phyloP scores from a whole-genome alignment of 2,888 invertebrate genomes.

The Tillus elongatus region DNA sequence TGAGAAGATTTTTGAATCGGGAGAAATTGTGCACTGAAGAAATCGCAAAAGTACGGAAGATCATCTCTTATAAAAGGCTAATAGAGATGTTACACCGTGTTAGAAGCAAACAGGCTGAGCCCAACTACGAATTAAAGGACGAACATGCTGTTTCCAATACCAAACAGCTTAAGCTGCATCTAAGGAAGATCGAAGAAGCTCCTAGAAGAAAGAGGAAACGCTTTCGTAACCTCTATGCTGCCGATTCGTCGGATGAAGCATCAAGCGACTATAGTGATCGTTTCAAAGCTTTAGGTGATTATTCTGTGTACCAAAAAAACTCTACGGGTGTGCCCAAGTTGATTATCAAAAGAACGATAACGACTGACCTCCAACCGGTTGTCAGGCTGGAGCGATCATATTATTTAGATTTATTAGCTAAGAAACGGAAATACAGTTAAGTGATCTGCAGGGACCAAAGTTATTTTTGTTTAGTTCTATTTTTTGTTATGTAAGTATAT shows the following conservation, averaged over 20 bases:
- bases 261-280: conserved; percentile 18
- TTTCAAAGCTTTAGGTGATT: conserved; percentile 22
- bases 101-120: conserved; percentile 5
- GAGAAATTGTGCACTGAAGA: conserved; percentile 27
- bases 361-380: conserved; percentile 26
- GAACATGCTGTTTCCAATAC: no score
- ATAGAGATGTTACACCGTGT: conserved; percentile 12
- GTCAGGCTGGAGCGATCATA: conserved; percentile 30
- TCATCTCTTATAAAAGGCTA: conserved; percentile 13
- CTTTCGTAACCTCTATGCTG: conserved; percentile 24
- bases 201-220: conserved; percentile 23
- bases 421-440: conserved; percentile 21
- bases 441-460: conserved; percentile 25
- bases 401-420: conserved; percentile 21
- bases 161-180: conserved; percentile 23
- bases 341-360: conserved; percentile 31
- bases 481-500: no score
- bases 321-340: conserved; percentile 31
- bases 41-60: conserved; percentile 28
- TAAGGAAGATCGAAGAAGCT: conserved; percentile 21
- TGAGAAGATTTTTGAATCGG: conserved; percentile 27
- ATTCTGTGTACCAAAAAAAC: conserved; percentile 28
- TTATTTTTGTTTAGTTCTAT: no score
- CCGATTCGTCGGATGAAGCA: conserved; percentile 18
- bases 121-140: conserved; percentile 21